Base-by-base conservation (phyloP, 1,140 invertebrate species). In the Drosophila persimilis region DNA sequence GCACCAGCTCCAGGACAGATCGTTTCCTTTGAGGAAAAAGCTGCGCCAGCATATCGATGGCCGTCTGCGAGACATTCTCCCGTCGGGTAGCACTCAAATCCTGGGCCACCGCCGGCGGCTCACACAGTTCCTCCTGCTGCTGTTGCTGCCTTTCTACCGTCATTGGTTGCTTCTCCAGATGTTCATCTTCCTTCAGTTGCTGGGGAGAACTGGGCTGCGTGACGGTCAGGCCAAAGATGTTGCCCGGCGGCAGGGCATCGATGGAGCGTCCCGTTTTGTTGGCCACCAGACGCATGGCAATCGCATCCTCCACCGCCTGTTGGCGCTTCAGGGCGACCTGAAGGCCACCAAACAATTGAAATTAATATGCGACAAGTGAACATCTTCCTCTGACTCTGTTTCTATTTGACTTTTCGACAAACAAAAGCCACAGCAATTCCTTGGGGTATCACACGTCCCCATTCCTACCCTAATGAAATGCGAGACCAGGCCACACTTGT, bases 281-380 rank as follows among this genome's bases (percentile, higher is more conserved):
- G n/a, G 97, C 96, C 17, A 97, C 95, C 80, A 99, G 93, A 48
- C 97, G 97, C 56, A 99, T 92, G 0, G 98, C 98, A 61, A 99
- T 98, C 31, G 97, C 97, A 91, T 99, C 98, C 93, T 99, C 98
- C 0, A 98, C 97, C 0, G 98, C 98, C 93, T 99, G 98, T 92
- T 99, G 98, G 44, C 98, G 93, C 92, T 99, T 99, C 56, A 99
- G 92, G 11, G 98, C 98, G n/a, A 99, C 98, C 96, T 98, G 91
- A 22, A 88, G 86, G 72, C 43, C 47, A 59, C 15, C 56, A 45
- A 41, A 74, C 73, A 86, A 90, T 90, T 81, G 89, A 90, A 90
- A 90, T 90, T 90, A 90, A 90, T 90, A 90, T 90, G 89, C 89
- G 80, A 72, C 86, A 85, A 85, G 86, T 89, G 85, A 69, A 69